phyloP scores from a whole-genome alignment of 2,113 vertebrate species.

The Tautogolabrus adspersus region DNA sequence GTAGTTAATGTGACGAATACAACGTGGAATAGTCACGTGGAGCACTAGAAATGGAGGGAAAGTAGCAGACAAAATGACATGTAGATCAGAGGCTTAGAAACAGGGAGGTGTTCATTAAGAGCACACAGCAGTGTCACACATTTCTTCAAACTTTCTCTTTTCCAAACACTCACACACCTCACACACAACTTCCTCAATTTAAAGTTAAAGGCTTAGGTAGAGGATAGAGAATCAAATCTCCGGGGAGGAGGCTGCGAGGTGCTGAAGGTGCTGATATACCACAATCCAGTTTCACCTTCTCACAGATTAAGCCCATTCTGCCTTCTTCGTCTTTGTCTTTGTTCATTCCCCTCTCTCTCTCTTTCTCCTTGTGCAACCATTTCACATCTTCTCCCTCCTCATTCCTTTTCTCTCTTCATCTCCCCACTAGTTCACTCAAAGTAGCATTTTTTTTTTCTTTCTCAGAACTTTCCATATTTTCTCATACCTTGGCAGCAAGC shows the following conservation, averaged over 20 bases:
- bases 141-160: background rate
- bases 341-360: slow-evolving; percentile 8
- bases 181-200: slow-evolving; percentile 35
- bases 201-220: slow-evolving; percentile 37
- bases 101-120: slow-evolving; percentile 47
- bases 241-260: slow-evolving; percentile 23
- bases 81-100: slow-evolving; percentile 22
- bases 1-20: slow-evolving; percentile 32
- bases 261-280: slow-evolving; percentile 37
- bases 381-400: slow-evolving; percentile 8
- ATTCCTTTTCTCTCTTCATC: background rate
- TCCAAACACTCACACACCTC: background rate
- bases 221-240: slow-evolving; percentile 40
- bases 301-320: slow-evolving; percentile 30
- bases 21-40: slow-evolving; percentile 15
- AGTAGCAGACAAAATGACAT: slow-evolving; percentile 42
- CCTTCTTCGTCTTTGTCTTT: background rate
- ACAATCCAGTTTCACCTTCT: slow-evolving; percentile 41
- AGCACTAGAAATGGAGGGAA: slow-evolving; percentile 26
- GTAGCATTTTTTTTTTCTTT: slow-evolving; percentile 6
- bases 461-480: slow-evolving; percentile 45
- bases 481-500: slow-evolving; percentile 51
- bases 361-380: slow-evolving; percentile 21
- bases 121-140: background rate
- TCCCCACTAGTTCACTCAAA: slow-evolving; percentile 12